phyloP scores from a whole-genome alignment of 92 coral and sea anemone genomes.

The Bergia sp. region DNA sequence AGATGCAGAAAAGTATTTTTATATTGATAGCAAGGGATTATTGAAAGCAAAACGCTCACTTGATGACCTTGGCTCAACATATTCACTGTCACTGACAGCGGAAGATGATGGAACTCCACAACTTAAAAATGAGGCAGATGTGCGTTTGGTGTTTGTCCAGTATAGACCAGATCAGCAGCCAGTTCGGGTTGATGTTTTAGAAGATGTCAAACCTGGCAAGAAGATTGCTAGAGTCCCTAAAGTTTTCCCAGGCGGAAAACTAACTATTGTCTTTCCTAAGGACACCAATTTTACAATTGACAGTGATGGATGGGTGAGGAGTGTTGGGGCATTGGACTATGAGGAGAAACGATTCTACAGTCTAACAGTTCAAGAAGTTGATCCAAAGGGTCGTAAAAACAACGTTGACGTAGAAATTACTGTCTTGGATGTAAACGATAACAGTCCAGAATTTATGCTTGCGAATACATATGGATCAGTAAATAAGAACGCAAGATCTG shows the following conservation, averaged over 20 bases:
- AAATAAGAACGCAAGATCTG: slow-evolving; percentile 84
- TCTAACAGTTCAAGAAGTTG: slow-evolving; percentile 78
- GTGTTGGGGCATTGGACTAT: slow-evolving; percentile 66
- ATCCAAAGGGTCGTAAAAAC: slow-evolving; percentile 69
- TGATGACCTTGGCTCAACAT: slow-evolving; percentile 61
- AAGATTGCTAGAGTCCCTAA: slow-evolving; percentile 77
- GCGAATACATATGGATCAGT: slow-evolving; percentile 69
- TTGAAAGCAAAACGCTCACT: slow-evolving; percentile 71
- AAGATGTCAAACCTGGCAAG: slow-evolving; percentile 70
- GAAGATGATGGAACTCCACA: slow-evolving; percentile 72
- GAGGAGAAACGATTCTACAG: slow-evolving; percentile 75
- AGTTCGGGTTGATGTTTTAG: slow-evolving; percentile 81
- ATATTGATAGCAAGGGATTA: slow-evolving; percentile 67
- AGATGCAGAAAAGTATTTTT: slow-evolving; percentile 56
- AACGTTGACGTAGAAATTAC: slow-evolving; percentile 77
- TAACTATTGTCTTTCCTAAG: slow-evolving; percentile 79
- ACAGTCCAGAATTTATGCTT: slow-evolving; percentile 82
- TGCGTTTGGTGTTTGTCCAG: slow-evolving; percentile 72
- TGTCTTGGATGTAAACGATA: slow-evolving; percentile 88
- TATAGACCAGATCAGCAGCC: slow-evolving; percentile 94
- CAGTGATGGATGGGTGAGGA: slow-evolving; percentile 66
- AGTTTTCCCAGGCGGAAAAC: slow-evolving; percentile 82
- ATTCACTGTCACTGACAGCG: slow-evolving; percentile 59
- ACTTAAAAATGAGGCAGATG: slow-evolving; percentile 56
- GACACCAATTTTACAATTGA: slow-evolving; percentile 79